Evolutionary conservation across 2,888 invertebrate species (phyloP), one percentile per base, ranked within the genome.

Genomic region (Priocnemis perturbator): DNA sequence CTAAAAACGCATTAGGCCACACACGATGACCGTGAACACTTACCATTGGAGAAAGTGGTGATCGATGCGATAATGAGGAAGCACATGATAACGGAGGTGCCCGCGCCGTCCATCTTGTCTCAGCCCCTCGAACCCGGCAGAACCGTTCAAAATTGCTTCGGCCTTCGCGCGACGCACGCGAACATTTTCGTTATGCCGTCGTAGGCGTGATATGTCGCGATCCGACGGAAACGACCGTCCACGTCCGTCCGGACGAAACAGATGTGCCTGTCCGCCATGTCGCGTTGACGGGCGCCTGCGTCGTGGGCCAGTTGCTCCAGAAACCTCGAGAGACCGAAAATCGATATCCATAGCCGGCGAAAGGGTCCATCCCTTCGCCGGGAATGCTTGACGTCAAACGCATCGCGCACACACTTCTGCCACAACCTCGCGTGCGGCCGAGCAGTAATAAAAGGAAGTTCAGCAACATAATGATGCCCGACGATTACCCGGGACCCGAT

Each of bases 281-380:
- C 83, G 73, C 48, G 21, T 26, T 44, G 14, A 17, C 30, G 20
- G 60, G 68, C 78, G 80, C 72, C 73, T 82, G 83, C 83, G 83
- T 76, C 48, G 50, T 21, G 20, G 15, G 44, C 61, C 67, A 55
- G 48, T 47, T 80, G 85, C 81, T 85, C 85, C 69, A 83, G 85
- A 85, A 83, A 83, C 83, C 83, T 82, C 79, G 77, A 81, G 81
- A 77, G 67, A 52, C 48, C 58, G 69, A 76, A 67, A 74, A 79
- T 79, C 79, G 79, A 79, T 79, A 71, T 65, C 50, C n/a, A 17
- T 17, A 9, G 26, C 37, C 57, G 68, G 52, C 55, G 66, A 64
- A 69, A 63, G 67, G 67, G 67, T 69, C 70, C 59, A 62, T 68
- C 60, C 65, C 70, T 55, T 58, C 67, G 9, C 69, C 67, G 47